These are phyloP conservation scores for Geophilus truncorum DNA, from an alignment of 2,888 invertebrate genomes.

Conservation along the genomic window DNA sequence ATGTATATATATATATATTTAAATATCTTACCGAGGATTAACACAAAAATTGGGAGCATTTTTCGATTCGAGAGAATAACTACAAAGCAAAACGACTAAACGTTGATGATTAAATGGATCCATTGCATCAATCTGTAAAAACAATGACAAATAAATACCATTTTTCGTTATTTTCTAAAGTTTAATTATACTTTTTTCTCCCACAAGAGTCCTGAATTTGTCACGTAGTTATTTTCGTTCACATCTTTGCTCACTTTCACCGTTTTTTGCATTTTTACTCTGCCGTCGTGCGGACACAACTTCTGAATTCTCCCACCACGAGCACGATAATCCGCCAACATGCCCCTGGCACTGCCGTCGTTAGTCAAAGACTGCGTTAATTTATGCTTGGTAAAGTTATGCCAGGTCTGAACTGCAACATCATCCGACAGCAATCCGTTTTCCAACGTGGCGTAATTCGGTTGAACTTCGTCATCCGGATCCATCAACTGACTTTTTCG, in stretches of 20 bases:
- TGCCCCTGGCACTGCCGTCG: constrained; percentile 61
- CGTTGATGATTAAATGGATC: constrained; percentile 79
- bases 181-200: constrained; percentile 37
- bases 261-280: constrained; percentile 34
- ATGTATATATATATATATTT: too few relatives aligned
- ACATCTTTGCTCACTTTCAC: constrained; percentile 18
- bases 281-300: constrained; percentile 33
- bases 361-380: constrained; percentile 60
- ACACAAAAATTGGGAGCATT: constrained; percentile 85
- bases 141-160: neutral
- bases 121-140: constrained; percentile 59
- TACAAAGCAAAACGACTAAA: constrained; percentile 82
- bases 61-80: constrained; percentile 67
- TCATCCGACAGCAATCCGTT: constrained; percentile 23
- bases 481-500: neutral
- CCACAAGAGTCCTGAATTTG: constrained; percentile 37
- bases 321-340: constrained; percentile 80
- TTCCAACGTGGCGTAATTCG: neutral
- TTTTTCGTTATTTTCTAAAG: neutral
- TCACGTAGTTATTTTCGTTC: neutral
- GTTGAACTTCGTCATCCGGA: neutral
- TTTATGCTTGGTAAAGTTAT: constrained; percentile 68
- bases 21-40: constrained; percentile 73
- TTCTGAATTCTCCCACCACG: constrained; percentile 62
- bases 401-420: constrained; percentile 49